These are phyloP conservation scores for Teleiodes luculella DNA, from an alignment of 2,888 invertebrate species.

Conservation along the genomic window DNA sequence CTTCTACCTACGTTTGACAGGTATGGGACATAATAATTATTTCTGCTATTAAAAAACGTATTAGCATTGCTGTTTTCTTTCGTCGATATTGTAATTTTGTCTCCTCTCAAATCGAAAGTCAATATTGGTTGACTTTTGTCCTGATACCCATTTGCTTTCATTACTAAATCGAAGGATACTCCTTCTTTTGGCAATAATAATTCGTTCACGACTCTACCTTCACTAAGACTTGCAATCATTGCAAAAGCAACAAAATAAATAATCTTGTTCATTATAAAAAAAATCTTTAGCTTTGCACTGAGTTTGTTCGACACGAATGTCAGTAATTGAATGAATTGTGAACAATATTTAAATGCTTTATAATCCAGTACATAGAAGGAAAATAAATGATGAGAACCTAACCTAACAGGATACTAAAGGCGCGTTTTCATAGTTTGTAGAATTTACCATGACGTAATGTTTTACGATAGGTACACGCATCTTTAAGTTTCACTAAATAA, in stretches of 20 bases:
- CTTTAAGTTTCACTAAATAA: no score
- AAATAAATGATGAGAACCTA: no score
- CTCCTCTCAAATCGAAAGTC: constrained; percentile 23
- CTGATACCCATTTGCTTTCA: constrained; percentile 23
- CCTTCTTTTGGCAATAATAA: constrained; percentile 28
- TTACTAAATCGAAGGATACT: constrained; percentile 27
- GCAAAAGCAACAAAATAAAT: background rate
- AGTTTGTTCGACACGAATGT: background rate
- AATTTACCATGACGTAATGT: no score
- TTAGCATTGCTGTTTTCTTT: background rate
- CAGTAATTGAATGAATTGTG: no score
- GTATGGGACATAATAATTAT: no score
- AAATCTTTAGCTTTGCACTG: background rate
- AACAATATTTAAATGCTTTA: no score
- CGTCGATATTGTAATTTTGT: constrained; percentile 10
- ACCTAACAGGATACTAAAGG: no score
- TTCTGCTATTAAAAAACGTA: no score
- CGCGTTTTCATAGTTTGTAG: no score
- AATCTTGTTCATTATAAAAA: background rate
- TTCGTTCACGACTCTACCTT: constrained; percentile 25
- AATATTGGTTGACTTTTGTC: constrained; percentile 14
- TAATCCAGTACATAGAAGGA: no score
- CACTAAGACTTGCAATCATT: constrained; percentile 18
- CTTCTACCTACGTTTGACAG: no score
- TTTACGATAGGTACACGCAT: no score